Conservation (phyloP, 2,113 vertebrate genomes). For the Daubentonia madagascariensis region DNA sequence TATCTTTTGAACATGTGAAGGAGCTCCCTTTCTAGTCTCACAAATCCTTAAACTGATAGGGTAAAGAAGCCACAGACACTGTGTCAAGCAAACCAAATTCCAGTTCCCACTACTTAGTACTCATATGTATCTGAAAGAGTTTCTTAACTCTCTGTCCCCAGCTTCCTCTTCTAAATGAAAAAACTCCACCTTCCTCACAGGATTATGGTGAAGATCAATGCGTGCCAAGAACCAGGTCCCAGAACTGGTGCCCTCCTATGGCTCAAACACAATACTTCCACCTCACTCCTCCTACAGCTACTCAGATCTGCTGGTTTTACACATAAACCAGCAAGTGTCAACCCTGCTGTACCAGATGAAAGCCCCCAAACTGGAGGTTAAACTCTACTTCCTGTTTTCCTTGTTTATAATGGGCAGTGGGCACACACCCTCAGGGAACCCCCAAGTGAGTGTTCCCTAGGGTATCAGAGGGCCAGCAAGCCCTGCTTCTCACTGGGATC, state of each 20-base stretch:
- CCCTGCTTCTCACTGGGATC: not conserved
- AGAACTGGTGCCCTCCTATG: not conserved
- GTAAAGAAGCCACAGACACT: not conserved
- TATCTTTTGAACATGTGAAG: not conserved
- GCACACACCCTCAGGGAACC: rapidly evolving
- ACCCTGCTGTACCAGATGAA: not conserved
- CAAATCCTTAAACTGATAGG: not conserved
- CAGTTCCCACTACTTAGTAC: not conserved
- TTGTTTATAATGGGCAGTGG: not conserved
- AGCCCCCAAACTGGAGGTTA: not conserved
- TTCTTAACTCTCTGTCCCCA: not conserved
- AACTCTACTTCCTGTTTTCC: not conserved
- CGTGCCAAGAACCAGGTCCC: not conserved
- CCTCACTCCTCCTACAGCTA: too few species aligned
- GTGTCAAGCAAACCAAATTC: not conserved
- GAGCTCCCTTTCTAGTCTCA: not conserved
- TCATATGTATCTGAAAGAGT: not conserved
- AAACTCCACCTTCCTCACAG: not conserved
- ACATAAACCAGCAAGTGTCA: not conserved
- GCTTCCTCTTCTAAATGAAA: not conserved
- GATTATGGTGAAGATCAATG: not conserved
- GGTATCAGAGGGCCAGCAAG: not conserved
- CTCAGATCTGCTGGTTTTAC: not conserved
- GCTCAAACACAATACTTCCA: not conserved
- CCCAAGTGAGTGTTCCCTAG: not conserved